Evolutionary conservation across 2,113 vertebrate species (phyloP).

Genomic region (Microcebus ravelobensis): DNA sequence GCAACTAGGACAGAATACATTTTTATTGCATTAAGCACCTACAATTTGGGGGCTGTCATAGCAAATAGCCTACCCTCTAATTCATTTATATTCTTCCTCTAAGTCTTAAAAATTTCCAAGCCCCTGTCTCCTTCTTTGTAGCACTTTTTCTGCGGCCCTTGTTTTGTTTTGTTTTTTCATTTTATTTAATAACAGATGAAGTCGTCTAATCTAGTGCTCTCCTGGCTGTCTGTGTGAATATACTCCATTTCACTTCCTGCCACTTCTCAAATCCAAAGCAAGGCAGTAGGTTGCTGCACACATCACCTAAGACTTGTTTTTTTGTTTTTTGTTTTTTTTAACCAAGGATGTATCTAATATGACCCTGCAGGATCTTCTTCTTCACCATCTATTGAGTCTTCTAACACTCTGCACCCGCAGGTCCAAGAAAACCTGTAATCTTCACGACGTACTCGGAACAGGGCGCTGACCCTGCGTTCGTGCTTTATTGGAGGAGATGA

Average conservation of each 20-base stretch:
- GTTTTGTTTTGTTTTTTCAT: background rate
- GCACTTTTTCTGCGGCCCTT: background rate
- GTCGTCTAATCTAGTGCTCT: background rate
- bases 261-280: slow-evolving; percentile 18
- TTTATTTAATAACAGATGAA: background rate
- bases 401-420: background rate
- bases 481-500: background rate
- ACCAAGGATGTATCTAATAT: background rate
- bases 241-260: background rate
- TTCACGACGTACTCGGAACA: background rate
- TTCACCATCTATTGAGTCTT: background rate
- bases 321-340: background rate
- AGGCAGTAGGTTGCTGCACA: background rate
- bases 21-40: background rate
- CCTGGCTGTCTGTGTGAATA: background rate
- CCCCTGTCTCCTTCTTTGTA: background rate
- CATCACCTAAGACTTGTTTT: background rate
- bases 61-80: background rate
- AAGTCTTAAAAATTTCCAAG: background rate
- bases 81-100: background rate
- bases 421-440: background rate
- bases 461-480: too few relatives aligned
- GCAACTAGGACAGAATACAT: background rate
- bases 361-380: background rate
- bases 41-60: background rate